These are phyloP conservation scores for Heteronetta atricapilla DNA, from an alignment of 2,113 vertebrate species.

Conservation along the genomic window DNA sequence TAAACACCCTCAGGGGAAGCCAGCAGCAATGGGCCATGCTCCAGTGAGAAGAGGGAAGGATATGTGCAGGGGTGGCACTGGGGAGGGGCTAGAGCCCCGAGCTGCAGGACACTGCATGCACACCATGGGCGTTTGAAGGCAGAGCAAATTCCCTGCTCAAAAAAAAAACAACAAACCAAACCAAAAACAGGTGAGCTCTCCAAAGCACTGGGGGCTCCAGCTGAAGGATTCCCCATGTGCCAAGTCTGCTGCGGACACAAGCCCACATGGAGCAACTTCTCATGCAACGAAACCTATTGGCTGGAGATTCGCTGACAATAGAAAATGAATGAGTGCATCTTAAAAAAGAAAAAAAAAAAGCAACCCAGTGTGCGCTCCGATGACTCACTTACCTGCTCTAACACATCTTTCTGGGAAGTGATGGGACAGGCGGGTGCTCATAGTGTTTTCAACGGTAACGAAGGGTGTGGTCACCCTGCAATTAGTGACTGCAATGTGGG, in stretches of 20 bases:
- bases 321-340: background rate
- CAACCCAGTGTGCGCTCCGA: background rate
- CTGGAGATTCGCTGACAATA: background rate
- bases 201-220: accelerated
- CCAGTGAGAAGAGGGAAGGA: background rate
- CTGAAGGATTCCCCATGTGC: background rate
- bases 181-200: background rate
- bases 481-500: background rate
- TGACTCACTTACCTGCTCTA: conserved; percentile 44
- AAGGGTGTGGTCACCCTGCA: background rate
- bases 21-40: background rate
- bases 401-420: conserved; percentile 45
- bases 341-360: background rate
- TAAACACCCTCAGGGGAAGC: background rate
- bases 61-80: background rate
- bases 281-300: background rate
- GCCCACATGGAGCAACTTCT: background rate
- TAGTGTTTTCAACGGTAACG: background rate
- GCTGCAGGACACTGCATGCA: background rate
- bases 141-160: background rate
- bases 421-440: background rate
- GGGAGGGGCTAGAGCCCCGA: background rate
- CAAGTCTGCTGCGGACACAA: background rate
- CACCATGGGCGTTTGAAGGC: background rate
- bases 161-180: too few relatives aligned